These are phyloP conservation scores for Artemia sinica DNA, from an alignment of 2,888 invertebrate species.

Conservation along the genomic window DNA sequence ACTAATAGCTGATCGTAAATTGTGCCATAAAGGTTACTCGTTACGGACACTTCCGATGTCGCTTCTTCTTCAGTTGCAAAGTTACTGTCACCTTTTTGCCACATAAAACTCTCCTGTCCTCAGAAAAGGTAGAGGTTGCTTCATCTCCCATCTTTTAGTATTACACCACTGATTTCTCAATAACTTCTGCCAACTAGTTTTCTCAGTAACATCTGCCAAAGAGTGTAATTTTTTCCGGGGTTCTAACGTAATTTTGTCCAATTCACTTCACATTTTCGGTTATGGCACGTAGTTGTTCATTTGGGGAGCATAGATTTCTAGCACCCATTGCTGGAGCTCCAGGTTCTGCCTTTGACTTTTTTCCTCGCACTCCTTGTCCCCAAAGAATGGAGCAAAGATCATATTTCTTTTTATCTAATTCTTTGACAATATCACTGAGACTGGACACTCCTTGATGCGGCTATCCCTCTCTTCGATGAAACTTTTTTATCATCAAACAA, in stretches of 20 bases:
- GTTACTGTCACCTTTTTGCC: too few relatives aligned
- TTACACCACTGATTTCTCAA: too few relatives aligned
- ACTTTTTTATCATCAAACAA: too few relatives aligned
- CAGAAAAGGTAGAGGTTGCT: too few relatives aligned
- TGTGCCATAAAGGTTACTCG: too few relatives aligned
- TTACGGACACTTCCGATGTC: too few relatives aligned
- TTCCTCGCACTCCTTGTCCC: conserved; percentile 71
- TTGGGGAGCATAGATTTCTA: conserved; percentile 93
- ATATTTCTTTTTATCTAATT: conserved; percentile 70
- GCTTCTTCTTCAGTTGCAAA: too few relatives aligned
- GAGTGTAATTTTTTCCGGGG: conserved; percentile 66
- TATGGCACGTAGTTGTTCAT: conserved; percentile 53
- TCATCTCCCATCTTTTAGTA: too few relatives aligned
- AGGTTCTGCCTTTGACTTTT: conserved; percentile 39
- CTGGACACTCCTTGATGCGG: conserved; percentile 35
- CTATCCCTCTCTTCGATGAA: too few relatives aligned
- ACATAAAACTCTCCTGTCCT: too few relatives aligned
- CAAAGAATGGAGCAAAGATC: conserved; percentile 89
- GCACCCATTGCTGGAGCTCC: conserved; percentile 95
- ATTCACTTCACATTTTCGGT: conserved; percentile 53
- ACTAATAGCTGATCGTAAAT: too few relatives aligned
- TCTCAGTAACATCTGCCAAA: conserved; percentile 45
- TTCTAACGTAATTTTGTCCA: conserved; percentile 59
- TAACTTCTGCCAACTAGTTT: conserved; percentile 45
- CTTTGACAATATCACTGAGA: conserved; percentile 61